Percentiles rank a stretch among this genome's conserved stretches.
phyloP scores from a whole-genome alignment of 2,797 vertebrate genomes.

The Bryconaethiops microstoma region DNA sequence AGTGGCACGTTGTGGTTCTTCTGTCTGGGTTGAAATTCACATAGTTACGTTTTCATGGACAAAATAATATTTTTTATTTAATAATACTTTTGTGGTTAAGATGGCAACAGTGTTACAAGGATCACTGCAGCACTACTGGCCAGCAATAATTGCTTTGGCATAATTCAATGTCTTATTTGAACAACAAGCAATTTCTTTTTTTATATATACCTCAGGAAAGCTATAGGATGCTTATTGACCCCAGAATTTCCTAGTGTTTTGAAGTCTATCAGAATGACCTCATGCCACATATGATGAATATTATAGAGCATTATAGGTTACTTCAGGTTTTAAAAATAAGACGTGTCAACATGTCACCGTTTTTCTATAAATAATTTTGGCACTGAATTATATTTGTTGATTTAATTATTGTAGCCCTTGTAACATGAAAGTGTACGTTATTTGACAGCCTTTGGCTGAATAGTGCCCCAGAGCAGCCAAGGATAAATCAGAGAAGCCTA shows the following conservation, averaged over 20 bases:
- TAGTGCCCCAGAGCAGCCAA: conserved; percentile 20
- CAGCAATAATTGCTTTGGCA: neutral
- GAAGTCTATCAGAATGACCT: neutral
- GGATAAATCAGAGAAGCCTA: conserved; percentile 44
- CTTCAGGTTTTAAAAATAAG: neutral
- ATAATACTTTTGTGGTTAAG: no score
- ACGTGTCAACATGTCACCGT: neutral
- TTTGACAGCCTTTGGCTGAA: neutral
- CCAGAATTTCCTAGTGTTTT: neutral
- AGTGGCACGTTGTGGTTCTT: no score
- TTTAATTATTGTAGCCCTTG: neutral
- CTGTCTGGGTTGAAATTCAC: no score
- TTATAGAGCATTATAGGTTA: neutral
- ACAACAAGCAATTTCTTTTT: neutral
- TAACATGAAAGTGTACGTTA: neutral
- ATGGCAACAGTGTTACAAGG: neutral
- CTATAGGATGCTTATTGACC: neutral
- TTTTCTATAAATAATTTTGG: neutral
- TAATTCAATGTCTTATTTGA: neutral
- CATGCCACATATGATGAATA: neutral
- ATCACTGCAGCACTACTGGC: neutral
- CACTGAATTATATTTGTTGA: neutral
- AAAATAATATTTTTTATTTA: no score
- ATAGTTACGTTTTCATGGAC: no score
- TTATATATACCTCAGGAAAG: neutral